These are phyloP conservation scores for Cylindroiulus punctatus DNA, from an alignment of 2,888 invertebrate genomes.

Conservation along the genomic window DNA sequence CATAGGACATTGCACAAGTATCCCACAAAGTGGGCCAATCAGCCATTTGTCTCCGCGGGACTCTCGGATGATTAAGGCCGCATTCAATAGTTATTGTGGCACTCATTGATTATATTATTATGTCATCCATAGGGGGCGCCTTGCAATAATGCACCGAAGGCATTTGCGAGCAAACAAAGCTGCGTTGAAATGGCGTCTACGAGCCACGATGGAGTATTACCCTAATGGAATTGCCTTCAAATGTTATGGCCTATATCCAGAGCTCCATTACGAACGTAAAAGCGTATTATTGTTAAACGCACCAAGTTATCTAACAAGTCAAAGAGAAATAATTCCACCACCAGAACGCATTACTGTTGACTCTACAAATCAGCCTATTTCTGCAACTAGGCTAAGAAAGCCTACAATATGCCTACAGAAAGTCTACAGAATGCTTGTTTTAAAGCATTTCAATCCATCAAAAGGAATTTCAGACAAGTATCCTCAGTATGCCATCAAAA, in stretches of 20 bases:
- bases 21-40: conserved; percentile 16
- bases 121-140: conserved; percentile 37
- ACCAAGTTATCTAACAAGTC: conserved; percentile 6
- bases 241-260: background rate
- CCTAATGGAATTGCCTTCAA: conserved; percentile 42
- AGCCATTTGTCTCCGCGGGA: conserved; percentile 23
- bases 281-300: conserved; percentile 19
- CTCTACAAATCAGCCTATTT: background rate
- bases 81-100: conserved; percentile 43
- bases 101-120: conserved; percentile 43
- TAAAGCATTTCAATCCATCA: no score
- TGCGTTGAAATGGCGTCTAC: background rate
- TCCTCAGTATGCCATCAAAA: no score
- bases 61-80: conserved; percentile 11
- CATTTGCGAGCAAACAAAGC: conserved; percentile 16
- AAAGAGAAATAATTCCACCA: background rate
- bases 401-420: no score
- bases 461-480: no score
- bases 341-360: background rate
- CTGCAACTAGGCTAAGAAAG: no score
- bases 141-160: background rate
- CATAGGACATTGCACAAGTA: background rate
- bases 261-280: background rate
- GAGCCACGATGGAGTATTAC: conserved; percentile 13
- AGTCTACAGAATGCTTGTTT: no score